Evolutionary conservation across 2,797 vertebrate genomes (phyloP).

Genomic region (Nannoperca obscura): DNA sequence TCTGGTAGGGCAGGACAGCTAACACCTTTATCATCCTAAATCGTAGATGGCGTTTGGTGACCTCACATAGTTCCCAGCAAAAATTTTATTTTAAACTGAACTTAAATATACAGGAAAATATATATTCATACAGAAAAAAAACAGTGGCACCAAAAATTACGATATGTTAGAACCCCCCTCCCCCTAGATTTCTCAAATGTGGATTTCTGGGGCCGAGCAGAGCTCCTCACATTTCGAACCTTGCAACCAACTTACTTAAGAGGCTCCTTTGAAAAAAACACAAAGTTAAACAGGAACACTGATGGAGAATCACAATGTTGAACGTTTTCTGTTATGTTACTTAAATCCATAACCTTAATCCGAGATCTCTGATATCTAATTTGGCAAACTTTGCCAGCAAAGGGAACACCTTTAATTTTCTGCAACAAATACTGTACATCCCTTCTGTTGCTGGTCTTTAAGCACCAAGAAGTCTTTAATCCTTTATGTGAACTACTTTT

Average conservation of each 20-base stretch:
- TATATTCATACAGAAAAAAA: too few species aligned
- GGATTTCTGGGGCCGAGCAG: too few species aligned
- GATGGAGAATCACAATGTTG: neutral
- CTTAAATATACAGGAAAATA: too few species aligned
- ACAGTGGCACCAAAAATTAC: too few species aligned
- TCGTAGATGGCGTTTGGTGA: neutral
- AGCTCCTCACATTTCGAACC: too few species aligned
- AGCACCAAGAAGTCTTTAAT: constrained; percentile 1
- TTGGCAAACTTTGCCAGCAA: neutral
- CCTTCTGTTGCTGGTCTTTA: neutral
- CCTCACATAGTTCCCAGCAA: neutral
- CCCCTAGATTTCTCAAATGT: too few species aligned
- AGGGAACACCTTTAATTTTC: constrained; percentile 7
- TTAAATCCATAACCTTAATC: neutral
- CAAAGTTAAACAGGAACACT: neutral
- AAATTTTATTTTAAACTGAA: too few species aligned
- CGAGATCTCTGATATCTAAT: neutral
- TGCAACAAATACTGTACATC: neutral
- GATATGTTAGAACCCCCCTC: too few species aligned
- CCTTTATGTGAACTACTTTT: neutral
- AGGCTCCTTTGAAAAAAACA: neutral
- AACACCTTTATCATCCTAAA: neutral
- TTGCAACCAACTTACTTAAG: neutral
- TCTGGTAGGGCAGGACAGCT: neutral
- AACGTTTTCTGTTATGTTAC: neutral